phyloP scores from a whole-genome alignment of 2,888 invertebrate species.

The Alcis repandata region DNA sequence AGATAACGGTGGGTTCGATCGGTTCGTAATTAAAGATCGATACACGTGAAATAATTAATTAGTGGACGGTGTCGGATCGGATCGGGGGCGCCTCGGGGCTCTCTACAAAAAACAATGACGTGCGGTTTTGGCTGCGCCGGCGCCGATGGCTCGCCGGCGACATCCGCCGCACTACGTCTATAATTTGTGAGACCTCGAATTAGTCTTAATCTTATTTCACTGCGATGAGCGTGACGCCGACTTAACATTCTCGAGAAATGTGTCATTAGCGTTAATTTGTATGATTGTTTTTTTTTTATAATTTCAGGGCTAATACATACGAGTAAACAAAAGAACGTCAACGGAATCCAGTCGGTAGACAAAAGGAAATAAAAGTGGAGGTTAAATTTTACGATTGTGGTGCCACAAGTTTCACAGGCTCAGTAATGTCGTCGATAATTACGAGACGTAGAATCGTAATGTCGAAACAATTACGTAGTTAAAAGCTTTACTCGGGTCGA shows the following conservation, averaged over 20 bases:
- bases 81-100: slow-evolving; percentile 75
- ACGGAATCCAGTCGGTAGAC: slow-evolving; percentile 46
- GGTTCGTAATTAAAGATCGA: slow-evolving; percentile 85
- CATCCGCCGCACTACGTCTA: slow-evolving; percentile 81
- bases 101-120: slow-evolving; percentile 85
- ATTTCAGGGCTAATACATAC: slow-evolving; percentile 57
- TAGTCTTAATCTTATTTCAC: slow-evolving; percentile 82
- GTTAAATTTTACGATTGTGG: slow-evolving; percentile 56
- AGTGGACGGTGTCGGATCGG: slow-evolving; percentile 74
- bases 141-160: slow-evolving; percentile 79
- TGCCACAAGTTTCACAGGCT: slow-evolving; percentile 60
- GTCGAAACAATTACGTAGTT: slow-evolving; percentile 70
- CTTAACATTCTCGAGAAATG: slow-evolving; percentile 75
- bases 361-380: slow-evolving; percentile 56
- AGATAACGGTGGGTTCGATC: slow-evolving; percentile 78
- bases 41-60: slow-evolving; percentile 87
- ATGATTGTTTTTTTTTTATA: slow-evolving; percentile 73
- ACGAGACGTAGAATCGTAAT: slow-evolving; percentile 67
- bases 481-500: slow-evolving; percentile 48
- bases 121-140: slow-evolving; percentile 81
- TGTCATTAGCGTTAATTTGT: slow-evolving; percentile 84
- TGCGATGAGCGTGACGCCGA: slow-evolving; percentile 82
- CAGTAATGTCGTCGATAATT: slow-evolving; percentile 68
- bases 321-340: slow-evolving; percentile 54
- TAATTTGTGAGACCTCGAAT: slow-evolving; percentile 85